Evolutionary conservation across 2,888 invertebrate species (phyloP), one percentile per base, ranked within the genome.

Genomic region (Pimpla rufipes): DNA sequence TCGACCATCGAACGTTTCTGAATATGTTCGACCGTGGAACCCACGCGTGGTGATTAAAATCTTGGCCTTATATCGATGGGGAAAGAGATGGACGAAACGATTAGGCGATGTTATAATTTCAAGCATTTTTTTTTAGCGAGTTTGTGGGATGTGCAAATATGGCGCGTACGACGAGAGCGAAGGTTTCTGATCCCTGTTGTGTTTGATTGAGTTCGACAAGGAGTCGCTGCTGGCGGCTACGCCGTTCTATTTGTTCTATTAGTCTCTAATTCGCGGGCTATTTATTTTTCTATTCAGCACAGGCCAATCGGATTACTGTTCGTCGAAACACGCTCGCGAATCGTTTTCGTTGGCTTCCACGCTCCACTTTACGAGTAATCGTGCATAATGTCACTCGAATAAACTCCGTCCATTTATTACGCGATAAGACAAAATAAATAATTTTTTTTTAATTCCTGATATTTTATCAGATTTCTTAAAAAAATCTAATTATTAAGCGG

Each of bases 281-380:
- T n/a, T 23, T 21, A 16, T 16, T 37, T 45, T 55, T n/a, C n/a
- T 55, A 13, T 71, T 40, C 11, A 23, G 35, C 68, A 50, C 47
- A 62, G 47, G 16, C 59, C 59, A 78, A 78, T 59, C 23, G 47
- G 59, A 70, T 78, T 70, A 52, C 16, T 47, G 57, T n/a, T 23
- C 23, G 68, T 37, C 21, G 42, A 45, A 68, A 62, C 35, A 23
- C 35, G 21, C 47, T 62, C 47, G 45, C 16, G 10, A n/a, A 47
- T 16, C 18, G 37, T 71, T 29, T 71, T 57, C 16, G 40, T 70
- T 78, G 77, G 68, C 77, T 78, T 70, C 70, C 50, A 5, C 59
- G 59, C 16, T 78, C 62, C 8, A 78, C 59, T 55, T 42, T 40
- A 13, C 40, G 13, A 62, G 59, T 70, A 70, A 62, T 70, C 62